Percentiles rank a stretch among this genome's conserved stretches.
Evolutionary conservation across 2,888 invertebrate genomes (phyloP).

Genomic region (Agrotis ipsilon): DNA sequence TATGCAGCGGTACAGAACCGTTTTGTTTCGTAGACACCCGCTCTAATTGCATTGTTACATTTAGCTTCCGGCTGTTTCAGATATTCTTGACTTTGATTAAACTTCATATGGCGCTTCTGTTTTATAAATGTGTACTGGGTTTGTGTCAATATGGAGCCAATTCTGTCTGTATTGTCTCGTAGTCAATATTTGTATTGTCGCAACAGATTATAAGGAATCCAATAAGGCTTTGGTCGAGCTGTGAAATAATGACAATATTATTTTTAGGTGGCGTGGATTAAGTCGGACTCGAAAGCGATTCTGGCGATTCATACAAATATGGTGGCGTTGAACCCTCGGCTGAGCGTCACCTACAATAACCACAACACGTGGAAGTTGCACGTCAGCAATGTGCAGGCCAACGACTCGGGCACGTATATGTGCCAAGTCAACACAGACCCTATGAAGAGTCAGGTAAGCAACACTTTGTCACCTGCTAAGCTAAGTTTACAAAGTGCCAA

Average conservation of each 20-base stretch:
- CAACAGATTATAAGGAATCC: slow-evolving; percentile 57
- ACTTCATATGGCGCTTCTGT: slow-evolving; percentile 40
- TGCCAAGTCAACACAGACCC: slow-evolving; percentile 98
- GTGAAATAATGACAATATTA: slow-evolving; percentile 58
- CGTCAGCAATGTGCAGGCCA: slow-evolving; percentile 97
- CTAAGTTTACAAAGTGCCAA: slow-evolving; percentile 54
- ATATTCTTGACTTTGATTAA: slow-evolving; percentile 61
- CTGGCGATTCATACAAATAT: slow-evolving; percentile 97
- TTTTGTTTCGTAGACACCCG: slow-evolving; percentile 78
- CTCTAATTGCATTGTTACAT: slow-evolving; percentile 81
- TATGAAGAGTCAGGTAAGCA: slow-evolving; percentile 95
- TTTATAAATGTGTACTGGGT: slow-evolving; percentile 42
- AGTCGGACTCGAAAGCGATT: slow-evolving; percentile 97
- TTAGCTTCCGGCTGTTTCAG: slow-evolving; percentile 60
- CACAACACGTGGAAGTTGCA: slow-evolving; percentile 98
- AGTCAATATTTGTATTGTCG: slow-evolving; percentile 58
- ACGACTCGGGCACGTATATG: slow-evolving; percentile 98
- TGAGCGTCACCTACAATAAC: slow-evolving; percentile 97
- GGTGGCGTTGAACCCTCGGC: slow-evolving; percentile 96
- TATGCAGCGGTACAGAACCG: slow-evolving; percentile 74
- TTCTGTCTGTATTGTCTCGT: slow-evolving; percentile 47
- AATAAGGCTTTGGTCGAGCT: slow-evolving; percentile 55
- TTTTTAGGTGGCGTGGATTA: slow-evolving; percentile 97
- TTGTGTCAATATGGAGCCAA: slow-evolving; percentile 48
- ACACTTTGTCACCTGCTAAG: slow-evolving; percentile 40